Evolutionary conservation across 2,113 vertebrate species (phyloP).

Genomic region (Trinectes maculatus): DNA sequence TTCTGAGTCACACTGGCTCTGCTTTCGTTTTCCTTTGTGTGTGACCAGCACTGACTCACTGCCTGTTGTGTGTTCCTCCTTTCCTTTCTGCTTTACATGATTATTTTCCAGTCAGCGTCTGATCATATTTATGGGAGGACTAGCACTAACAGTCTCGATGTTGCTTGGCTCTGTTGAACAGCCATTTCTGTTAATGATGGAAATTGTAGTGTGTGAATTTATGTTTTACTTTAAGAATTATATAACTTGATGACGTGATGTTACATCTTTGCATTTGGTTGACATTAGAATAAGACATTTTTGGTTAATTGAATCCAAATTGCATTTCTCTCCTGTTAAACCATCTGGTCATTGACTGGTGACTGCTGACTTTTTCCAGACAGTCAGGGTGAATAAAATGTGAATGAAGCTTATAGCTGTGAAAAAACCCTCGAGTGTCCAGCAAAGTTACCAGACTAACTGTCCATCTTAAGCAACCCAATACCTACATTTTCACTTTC

Average conservation of each 20-base stretch:
- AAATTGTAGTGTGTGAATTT: not conserved
- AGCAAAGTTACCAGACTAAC: conserved; percentile 1
- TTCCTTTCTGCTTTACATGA: conserved; percentile 14
- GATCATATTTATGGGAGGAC: not conserved
- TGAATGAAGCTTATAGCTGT: not conserved
- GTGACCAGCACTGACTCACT: conserved; percentile 33
- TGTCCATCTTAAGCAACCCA: not conserved
- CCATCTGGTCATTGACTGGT: conserved; percentile 45
- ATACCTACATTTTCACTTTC: not conserved
- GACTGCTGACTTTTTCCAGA: conserved; percentile 14
- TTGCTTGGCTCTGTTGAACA: not conserved
- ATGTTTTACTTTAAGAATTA: not conserved
- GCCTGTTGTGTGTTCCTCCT: not conserved
- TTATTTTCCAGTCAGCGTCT: conserved; percentile 21
- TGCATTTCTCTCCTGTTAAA: conserved; percentile 20
- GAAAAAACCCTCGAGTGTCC: conserved; percentile 2
- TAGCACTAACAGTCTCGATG: not conserved
- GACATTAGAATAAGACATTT: conserved; percentile 21
- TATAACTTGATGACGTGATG: not conserved
- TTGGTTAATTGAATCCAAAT: conserved; percentile 32
- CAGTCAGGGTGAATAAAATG: conserved; percentile 20
- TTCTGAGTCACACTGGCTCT: conserved; percentile 34
- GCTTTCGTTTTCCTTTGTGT: conserved; percentile 35
- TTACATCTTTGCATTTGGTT: not conserved
- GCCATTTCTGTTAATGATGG: not conserved